A percentile compares a stretch with the other conserved stretches of the same genome.
Conservation (phyloP, 2,113 vertebrate species). For the Spilogale gracilis region DNA sequence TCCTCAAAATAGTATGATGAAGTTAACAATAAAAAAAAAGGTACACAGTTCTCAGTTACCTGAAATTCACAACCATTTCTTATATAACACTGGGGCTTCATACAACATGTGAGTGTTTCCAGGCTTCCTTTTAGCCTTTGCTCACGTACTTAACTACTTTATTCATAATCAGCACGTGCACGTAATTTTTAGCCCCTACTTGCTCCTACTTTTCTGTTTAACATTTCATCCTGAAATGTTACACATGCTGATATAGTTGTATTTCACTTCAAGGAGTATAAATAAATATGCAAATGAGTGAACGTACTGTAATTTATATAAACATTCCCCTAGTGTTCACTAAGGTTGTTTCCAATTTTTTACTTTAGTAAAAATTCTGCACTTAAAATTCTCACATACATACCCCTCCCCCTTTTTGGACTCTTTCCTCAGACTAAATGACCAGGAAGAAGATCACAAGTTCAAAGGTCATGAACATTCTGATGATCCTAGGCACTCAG, state of each 20-base stretch:
- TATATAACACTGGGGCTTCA: not conserved
- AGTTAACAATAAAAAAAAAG: not conserved
- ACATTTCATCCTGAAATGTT: not conserved
- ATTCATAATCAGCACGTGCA: no score
- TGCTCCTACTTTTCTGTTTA: not conserved
- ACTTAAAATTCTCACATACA: not conserved
- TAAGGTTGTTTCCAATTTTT: not conserved
- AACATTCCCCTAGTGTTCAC: not conserved
- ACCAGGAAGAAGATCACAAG: not conserved
- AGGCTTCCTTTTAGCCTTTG: not conserved
- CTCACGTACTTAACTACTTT: not conserved
- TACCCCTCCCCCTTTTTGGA: not conserved
- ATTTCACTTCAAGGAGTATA: not conserved
- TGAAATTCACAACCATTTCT: not conserved
- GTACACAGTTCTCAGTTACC: not conserved
- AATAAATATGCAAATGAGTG: not conserved
- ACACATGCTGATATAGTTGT: not conserved
- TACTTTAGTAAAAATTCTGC: not conserved
- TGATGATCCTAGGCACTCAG: not conserved
- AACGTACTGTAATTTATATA: not conserved
- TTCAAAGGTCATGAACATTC: not conserved
- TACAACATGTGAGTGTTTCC: not conserved
- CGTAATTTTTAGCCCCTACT: not conserved
- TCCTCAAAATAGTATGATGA: not conserved
- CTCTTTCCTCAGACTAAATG: conserved; percentile 9